Evolutionary conservation across 2,113 vertebrate genomes (phyloP).

Genomic region (Eptesicus fuscus): DNA sequence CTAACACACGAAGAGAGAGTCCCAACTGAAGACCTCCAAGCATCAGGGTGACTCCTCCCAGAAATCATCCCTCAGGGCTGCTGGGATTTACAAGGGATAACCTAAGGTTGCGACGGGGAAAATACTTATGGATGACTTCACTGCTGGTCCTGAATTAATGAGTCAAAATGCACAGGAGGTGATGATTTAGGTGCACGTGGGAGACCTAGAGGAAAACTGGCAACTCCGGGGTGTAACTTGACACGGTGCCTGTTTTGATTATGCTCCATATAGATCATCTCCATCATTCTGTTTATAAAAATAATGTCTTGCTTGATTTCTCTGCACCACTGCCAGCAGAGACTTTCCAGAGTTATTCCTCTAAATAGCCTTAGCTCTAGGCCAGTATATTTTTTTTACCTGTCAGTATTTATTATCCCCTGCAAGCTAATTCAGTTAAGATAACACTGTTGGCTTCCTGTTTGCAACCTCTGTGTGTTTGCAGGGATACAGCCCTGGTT

Average conservation of each 20-base stretch:
- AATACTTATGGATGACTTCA: not conserved
- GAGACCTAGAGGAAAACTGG: not conserved
- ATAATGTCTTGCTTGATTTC: not conserved
- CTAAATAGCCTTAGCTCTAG: not conserved
- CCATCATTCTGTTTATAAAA: not conserved
- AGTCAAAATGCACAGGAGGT: not conserved
- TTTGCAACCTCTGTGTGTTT: not conserved
- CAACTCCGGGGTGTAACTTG: not conserved
- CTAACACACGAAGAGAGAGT: not conserved
- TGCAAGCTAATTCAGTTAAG: not conserved
- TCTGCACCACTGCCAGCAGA: not conserved
- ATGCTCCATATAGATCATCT: not conserved
- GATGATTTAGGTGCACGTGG: not conserved
- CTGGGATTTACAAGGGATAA: not conserved
- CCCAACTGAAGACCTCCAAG: not conserved
- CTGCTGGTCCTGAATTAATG: not conserved
- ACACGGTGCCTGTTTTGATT: not conserved
- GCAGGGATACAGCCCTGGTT: not conserved
- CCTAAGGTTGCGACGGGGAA: not conserved
- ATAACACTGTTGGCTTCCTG: not conserved
- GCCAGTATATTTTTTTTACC: not conserved
- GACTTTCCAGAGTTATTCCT: not conserved
- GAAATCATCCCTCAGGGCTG: not conserved
- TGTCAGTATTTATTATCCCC: not conserved
- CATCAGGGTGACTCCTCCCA: not conserved